phyloP scores from a whole-genome alignment of 2,113 vertebrate species.

The Tichodroma muraria region DNA sequence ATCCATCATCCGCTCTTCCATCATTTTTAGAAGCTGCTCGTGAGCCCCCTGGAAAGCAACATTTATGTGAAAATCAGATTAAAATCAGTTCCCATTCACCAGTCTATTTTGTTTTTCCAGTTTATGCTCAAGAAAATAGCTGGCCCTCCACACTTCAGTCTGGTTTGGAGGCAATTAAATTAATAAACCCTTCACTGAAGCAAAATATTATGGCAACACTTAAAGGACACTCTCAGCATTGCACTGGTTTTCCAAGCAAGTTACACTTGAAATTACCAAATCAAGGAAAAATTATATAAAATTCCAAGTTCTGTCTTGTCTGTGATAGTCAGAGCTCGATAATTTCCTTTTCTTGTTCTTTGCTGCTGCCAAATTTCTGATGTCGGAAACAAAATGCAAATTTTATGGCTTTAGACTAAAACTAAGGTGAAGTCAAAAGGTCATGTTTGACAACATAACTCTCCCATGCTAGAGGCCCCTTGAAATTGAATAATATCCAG shows the following conservation, averaged over 20 bases:
- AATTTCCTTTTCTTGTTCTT: not conserved
- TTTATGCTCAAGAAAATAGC: not conserved
- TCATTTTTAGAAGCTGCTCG: slow-evolving; percentile 76
- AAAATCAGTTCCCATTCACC: not conserved
- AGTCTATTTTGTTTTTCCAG: not conserved
- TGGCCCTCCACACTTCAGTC: not conserved
- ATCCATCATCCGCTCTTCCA: slow-evolving; percentile 90
- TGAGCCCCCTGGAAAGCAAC: slow-evolving; percentile 74
- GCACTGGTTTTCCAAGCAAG: not conserved
- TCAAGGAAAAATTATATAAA: not conserved
- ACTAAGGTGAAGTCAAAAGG: not conserved
- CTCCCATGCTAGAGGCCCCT: not conserved
- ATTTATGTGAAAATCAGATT: not conserved
- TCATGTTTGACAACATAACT: not conserved
- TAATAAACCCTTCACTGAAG: not conserved
- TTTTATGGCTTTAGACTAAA: not conserved
- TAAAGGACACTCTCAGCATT: not conserved
- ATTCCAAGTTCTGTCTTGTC: not conserved
- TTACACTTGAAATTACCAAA: not conserved
- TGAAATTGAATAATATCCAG: not conserved
- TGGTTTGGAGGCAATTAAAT: not conserved
- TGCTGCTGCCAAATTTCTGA: not conserved
- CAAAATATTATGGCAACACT: not conserved
- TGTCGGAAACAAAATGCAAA: not conserved
- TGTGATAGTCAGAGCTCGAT: not conserved